Evolutionary conservation across 2,113 vertebrate genomes (phyloP).

Genomic region (Notiomystis cincta): DNA sequence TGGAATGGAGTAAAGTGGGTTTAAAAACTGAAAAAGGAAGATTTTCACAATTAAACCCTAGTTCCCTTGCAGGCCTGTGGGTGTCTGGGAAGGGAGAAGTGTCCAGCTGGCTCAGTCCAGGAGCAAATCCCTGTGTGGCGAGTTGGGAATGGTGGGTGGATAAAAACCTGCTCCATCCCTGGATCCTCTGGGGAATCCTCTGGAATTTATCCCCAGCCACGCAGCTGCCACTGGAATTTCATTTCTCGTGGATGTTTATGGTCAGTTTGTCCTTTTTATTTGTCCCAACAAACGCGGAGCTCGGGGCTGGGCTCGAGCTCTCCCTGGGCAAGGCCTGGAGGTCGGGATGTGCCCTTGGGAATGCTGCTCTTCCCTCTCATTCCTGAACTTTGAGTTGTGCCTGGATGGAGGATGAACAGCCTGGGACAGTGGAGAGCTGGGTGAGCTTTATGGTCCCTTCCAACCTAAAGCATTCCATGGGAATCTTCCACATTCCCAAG

Average conservation of each 20-base stretch:
- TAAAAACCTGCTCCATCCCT: not conserved
- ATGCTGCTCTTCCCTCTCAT: not conserved
- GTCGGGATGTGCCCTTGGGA: not conserved
- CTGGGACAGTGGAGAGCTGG: not conserved
- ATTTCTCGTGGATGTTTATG: not conserved
- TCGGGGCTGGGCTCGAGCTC: accelerated
- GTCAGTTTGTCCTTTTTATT: not conserved
- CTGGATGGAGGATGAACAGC: not conserved
- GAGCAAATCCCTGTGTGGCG: not conserved
- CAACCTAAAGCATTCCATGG: not conserved
- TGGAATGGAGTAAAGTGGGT: not conserved
- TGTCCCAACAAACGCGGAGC: accelerated
- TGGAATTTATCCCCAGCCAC: not conserved
- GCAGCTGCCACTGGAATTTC: not conserved
- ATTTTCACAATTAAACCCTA: accelerated
- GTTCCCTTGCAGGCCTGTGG: not conserved
- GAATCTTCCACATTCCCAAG: not conserved
- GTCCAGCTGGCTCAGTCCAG: not conserved
- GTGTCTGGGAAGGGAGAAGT: not conserved
- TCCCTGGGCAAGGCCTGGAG: not conserved
- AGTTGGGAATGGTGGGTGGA: not conserved
- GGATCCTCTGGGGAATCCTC: not conserved
- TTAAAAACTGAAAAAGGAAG: not conserved
- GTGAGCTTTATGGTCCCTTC: not conserved
- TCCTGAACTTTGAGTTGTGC: not conserved